These are phyloP conservation scores for Ibycter americanus DNA, from an alignment of 2,797 vertebrate genomes.

Conservation along the genomic window DNA sequence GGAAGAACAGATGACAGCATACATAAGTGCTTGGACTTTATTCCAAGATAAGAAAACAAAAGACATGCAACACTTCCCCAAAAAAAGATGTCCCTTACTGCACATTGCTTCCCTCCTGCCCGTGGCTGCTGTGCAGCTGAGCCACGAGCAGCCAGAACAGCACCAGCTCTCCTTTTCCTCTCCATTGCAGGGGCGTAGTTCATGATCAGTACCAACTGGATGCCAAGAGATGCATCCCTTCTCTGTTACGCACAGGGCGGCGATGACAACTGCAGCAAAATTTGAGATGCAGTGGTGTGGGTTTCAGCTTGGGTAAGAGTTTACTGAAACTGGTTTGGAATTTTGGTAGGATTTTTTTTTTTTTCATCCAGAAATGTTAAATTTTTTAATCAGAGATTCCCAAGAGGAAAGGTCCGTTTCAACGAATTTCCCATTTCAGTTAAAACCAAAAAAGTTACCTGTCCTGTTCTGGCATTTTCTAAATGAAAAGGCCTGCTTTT, in stretches of 20 bases:
- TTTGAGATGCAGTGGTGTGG: rapidly evolving
- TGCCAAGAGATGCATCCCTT: not conserved
- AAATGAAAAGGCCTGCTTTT: not conserved
- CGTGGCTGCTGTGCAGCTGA: not conserved
- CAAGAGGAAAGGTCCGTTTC: not conserved
- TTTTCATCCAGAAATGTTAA: not conserved
- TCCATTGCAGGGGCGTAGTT: not conserved
- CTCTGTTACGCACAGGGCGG: not conserved
- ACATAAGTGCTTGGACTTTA: not conserved
- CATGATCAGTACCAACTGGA: not conserved
- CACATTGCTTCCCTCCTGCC: not conserved
- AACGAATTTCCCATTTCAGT: not conserved
- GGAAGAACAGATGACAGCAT: not conserved
- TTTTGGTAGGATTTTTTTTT: not conserved
- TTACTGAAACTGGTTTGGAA: not conserved
- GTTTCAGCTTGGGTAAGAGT: not conserved
- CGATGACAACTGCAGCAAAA: not conserved
- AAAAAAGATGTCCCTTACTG: not conserved
- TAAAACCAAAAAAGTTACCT: not conserved
- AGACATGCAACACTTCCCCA: not conserved
- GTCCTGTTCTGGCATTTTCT: not conserved
- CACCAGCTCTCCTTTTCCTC: not conserved
- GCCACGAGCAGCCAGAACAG: not conserved
- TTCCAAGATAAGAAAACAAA: not conserved
- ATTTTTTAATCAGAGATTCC: not conserved